Conservation (phyloP, 2,888 invertebrate species). For the Elmis aenea region DNA sequence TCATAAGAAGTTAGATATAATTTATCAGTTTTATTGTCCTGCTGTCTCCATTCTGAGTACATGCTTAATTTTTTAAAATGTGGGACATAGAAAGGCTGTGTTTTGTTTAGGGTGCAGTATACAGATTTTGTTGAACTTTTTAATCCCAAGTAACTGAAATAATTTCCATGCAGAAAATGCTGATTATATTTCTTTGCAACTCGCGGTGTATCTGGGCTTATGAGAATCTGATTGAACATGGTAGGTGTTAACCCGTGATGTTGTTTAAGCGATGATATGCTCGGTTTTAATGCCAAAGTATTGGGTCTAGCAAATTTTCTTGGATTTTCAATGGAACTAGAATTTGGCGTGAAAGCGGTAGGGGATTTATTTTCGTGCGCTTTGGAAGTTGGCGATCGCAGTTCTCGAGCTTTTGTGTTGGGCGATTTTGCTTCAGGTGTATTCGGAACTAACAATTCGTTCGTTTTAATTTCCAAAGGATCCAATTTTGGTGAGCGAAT, state of each 20-base stretch:
- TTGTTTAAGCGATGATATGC: slow-evolving; percentile 74
- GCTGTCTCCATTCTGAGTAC: slow-evolving; percentile 86
- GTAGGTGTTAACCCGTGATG: slow-evolving; percentile 80
- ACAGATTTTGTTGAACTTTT: slow-evolving; percentile 88
- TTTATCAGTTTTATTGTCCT: slow-evolving; percentile 44
- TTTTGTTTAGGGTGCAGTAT: slow-evolving; percentile 88
- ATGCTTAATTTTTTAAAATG: slow-evolving; percentile 88
- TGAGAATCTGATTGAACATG: slow-evolving; percentile 74
- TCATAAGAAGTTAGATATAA: slow-evolving; percentile 56
- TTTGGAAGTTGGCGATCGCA: slow-evolving; percentile 19
- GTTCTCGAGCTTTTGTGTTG: slow-evolving; percentile 10
- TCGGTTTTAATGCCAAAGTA: slow-evolving; percentile 77
- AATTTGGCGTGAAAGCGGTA: slow-evolving; percentile 8
- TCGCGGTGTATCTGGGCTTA: slow-evolving; percentile 87
- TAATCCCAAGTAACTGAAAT: slow-evolving; percentile 84
- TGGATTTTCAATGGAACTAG: slow-evolving; percentile 45
- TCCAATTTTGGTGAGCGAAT: slow-evolving; percentile 22
- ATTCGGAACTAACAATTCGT: slow-evolving; percentile 11
- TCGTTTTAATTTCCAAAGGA: slow-evolving; percentile 24
- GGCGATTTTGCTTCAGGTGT: slow-evolving; percentile 16
- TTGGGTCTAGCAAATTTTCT: slow-evolving; percentile 76
- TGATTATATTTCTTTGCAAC: slow-evolving; percentile 87
- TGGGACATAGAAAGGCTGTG: slow-evolving; percentile 91
- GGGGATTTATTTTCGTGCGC: slow-evolving; percentile 23
- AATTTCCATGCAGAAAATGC: slow-evolving; percentile 83